Percentiles rank a stretch among this genome's conserved stretches.
These are phyloP conservation scores for Thamnophis sirtalis DNA, from an alignment of 2,113 vertebrate species.

Conservation along the genomic window DNA sequence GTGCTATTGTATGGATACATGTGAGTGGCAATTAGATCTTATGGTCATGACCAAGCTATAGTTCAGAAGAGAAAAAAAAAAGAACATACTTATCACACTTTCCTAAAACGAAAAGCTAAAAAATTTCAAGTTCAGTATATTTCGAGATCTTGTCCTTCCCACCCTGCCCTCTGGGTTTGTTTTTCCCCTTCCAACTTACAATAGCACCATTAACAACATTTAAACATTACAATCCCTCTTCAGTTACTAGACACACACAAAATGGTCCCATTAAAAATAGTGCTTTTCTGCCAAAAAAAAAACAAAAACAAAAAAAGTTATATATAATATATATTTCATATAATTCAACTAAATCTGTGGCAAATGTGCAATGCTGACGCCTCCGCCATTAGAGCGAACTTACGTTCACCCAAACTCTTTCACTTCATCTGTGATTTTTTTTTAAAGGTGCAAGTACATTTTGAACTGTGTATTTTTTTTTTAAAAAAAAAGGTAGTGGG, in stretches of 20 bases:
- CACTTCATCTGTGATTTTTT: slow-evolving; percentile 56
- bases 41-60: slow-evolving; percentile 70
- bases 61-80: slow-evolving; percentile 69
- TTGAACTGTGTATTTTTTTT: slow-evolving; percentile 70
- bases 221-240: slow-evolving; percentile 70
- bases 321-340: slow-evolving; percentile 74
- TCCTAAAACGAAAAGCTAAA: slow-evolving; percentile 75
- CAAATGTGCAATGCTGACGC: slow-evolving; percentile 75
- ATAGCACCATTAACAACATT: slow-evolving; percentile 73
- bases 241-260: slow-evolving; percentile 62
- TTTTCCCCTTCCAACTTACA: slow-evolving; percentile 66
- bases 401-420: slow-evolving; percentile 64
- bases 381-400: slow-evolving; percentile 68
- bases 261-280: slow-evolving; percentile 72
- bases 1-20: slow-evolving; percentile 61
- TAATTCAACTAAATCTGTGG: slow-evolving; percentile 73
- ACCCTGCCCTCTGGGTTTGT: slow-evolving; percentile 58
- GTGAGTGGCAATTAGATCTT: slow-evolving; percentile 69
- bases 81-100: slow-evolving; percentile 69
- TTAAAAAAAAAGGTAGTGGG: slow-evolving; percentile 57
- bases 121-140: slow-evolving; percentile 70
- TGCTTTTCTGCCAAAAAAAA: slow-evolving; percentile 70
- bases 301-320: too few species aligned
- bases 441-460: slow-evolving; percentile 72
- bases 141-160: slow-evolving; percentile 68